Conservation (phyloP, 2,113 vertebrate genomes). For the Podiceps cristatus region DNA sequence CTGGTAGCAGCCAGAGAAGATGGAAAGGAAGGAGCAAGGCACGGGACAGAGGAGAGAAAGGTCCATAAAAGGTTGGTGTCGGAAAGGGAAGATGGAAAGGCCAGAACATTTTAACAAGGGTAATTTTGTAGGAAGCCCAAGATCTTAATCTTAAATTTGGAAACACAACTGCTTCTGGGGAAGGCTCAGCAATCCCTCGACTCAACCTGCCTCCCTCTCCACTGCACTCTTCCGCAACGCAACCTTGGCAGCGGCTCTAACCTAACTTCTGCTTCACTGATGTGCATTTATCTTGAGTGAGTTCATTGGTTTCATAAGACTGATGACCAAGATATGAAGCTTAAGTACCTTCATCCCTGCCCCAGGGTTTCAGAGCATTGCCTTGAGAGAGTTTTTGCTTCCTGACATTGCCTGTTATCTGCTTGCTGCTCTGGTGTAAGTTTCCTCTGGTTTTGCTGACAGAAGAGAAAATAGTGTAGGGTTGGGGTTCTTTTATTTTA, state of each 20-base stretch:
- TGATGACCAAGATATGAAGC: neutral
- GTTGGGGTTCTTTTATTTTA: neutral
- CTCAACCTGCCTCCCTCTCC: neutral
- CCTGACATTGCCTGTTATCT: neutral
- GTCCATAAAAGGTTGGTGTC: neutral
- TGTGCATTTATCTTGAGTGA: neutral
- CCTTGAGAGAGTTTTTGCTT: neutral
- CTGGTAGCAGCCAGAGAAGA: neutral
- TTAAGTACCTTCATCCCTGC: neutral
- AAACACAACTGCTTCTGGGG: neutral
- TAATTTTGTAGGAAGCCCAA: neutral
- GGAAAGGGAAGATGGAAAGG: neutral
- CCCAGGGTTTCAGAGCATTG: neutral
- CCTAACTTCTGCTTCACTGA: neutral
- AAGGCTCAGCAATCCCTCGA: neutral
- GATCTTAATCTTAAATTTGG: neutral
- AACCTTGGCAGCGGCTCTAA: neutral
- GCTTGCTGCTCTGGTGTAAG: neutral
- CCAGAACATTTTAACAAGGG: neutral
- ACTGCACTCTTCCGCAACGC: neutral
- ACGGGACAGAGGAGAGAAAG: neutral
- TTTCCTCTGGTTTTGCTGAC: neutral
- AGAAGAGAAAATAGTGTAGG: neutral
- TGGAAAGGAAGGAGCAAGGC: neutral
- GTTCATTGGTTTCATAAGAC: neutral